phyloP scores from a whole-genome alignment of 2,888 invertebrate genomes.

The Rhyacophila evoluta region DNA sequence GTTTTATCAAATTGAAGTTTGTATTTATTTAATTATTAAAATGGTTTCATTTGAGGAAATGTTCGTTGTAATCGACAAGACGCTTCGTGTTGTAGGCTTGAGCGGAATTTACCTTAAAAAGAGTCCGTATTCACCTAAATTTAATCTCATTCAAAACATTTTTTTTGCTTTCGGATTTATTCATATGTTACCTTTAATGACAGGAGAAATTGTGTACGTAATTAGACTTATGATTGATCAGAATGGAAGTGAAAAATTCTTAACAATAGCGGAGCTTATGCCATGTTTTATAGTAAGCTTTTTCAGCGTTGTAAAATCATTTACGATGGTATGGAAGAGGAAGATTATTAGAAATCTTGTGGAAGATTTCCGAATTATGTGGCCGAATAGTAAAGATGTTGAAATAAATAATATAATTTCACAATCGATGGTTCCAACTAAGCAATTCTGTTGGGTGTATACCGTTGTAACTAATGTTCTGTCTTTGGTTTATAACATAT shows the following conservation, averaged over 20 bases:
- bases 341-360: slow-evolving; percentile 26
- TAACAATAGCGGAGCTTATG: slow-evolving; percentile 44
- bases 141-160: slow-evolving; percentile 33
- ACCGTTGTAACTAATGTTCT: slow-evolving; percentile 43
- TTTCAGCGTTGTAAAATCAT: slow-evolving; percentile 39
- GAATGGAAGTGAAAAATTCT: slow-evolving; percentile 23
- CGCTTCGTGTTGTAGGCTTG: slow-evolving; percentile 44
- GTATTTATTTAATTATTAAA: too few species aligned
- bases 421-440: slow-evolving; percentile 42
- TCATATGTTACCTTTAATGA: slow-evolving; percentile 35
- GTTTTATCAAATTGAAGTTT: too few species aligned
- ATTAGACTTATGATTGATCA: slow-evolving; percentile 15
- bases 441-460: slow-evolving; percentile 43
- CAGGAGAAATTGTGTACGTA: slow-evolving; percentile 34
- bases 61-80: slow-evolving; percentile 44
- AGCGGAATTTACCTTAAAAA: slow-evolving; percentile 42
- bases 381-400: slow-evolving; percentile 29
- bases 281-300: slow-evolving; percentile 44
- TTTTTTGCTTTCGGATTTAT: slow-evolving; percentile 37
- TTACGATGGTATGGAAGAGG: slow-evolving; percentile 35
- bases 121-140: not conserved
- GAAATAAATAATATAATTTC: slow-evolving; percentile 36
- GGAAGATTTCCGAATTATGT: slow-evolving; percentile 40
- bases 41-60: slow-evolving; percentile 45
- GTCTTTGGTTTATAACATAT: slow-evolving; percentile 48